Base-by-base conservation (phyloP, 2,113 vertebrate genomes). In the Illadopsis cleaveri region DNA sequence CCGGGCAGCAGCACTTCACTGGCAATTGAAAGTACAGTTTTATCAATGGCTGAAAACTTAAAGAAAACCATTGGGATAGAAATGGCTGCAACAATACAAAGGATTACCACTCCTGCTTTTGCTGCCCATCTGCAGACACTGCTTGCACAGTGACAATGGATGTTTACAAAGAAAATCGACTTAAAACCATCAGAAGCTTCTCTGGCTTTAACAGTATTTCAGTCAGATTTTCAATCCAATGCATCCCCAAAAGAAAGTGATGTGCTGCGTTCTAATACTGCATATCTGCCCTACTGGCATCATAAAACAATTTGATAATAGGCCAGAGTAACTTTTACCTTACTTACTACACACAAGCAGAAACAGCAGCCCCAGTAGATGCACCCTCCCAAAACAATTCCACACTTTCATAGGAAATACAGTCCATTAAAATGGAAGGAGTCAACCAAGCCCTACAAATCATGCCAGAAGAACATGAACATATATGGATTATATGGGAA, bases 81-180 rank as follows among this genome's bases (percentile, higher is more conserved):
- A 88, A 81, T 6, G 31, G 64, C 60, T 80, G 40, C 71, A 81
- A 44, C 24, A 73, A 73, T 6, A 25, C 35, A 70, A 78, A 77
- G 56, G 50, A 80, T 83, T 30, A 73, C 58, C n/a, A 21, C 18
- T 66, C 30, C 42, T 73, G 45, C 57, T 66, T 91, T 73, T 77
- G 47, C 62, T 77, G 87, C 21, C 47, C 21, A 80, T 44, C 61
- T 40, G 78, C 9, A 88, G 47, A 77, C 24, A 73, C 71, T 40
- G 58, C 44, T 89, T 80, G 70, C 38, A 33, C 22, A 1, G 1
- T 25, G 53, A 64, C 76, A 64, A 30, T 27, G 25, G 51, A 27
- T 48, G n/a, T 37, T 79, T 68, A 92, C 62, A 60, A 73, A 83
- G 47, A 82, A 93, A 86, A 82, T 56, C 27, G 23, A 45, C 79